phyloP scores from a whole-genome alignment of 2,113 vertebrate species.

The Acrocephalus arundinaceus region DNA sequence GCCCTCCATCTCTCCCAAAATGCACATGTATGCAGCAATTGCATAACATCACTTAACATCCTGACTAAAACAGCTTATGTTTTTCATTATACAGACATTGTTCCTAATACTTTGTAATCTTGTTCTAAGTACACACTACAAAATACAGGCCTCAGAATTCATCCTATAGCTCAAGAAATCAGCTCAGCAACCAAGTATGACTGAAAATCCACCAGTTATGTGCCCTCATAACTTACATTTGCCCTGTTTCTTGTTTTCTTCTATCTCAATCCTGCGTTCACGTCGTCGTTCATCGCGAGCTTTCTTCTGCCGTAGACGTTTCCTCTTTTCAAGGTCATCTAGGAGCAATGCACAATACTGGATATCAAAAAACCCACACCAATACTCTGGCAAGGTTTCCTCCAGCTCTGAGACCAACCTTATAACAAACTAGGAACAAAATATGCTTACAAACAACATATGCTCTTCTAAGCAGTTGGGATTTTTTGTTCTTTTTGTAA shows the following conservation, averaged over 20 bases:
- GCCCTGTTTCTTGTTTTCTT: constrained; percentile 96
- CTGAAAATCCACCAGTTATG: background rate
- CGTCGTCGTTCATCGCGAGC: constrained; percentile 91
- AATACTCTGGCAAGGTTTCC: background rate
- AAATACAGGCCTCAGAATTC: background rate
- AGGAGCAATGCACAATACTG: background rate
- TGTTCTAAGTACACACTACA: background rate
- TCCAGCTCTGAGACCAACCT: background rate
- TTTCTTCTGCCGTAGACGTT: constrained; percentile 91
- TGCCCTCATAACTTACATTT: constrained; percentile 81
- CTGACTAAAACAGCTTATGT: background rate
- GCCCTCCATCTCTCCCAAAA: background rate
- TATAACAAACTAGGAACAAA: background rate
- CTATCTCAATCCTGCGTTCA: constrained; percentile 94
- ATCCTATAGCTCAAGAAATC: background rate
- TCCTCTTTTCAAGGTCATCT: constrained; percentile 96
- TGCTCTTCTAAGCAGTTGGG: background rate
- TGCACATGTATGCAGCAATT: background rate
- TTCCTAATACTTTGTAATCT: background rate
- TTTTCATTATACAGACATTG: background rate
- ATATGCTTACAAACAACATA: background rate
- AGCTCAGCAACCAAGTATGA: background rate
- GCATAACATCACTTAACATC: background rate
- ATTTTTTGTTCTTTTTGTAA: background rate
- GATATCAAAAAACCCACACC: background rate